Evolutionary conservation across 2,113 vertebrate genomes (phyloP), one percentile per base, ranked within the genome.

Genomic region (Anolis sagrei): DNA sequence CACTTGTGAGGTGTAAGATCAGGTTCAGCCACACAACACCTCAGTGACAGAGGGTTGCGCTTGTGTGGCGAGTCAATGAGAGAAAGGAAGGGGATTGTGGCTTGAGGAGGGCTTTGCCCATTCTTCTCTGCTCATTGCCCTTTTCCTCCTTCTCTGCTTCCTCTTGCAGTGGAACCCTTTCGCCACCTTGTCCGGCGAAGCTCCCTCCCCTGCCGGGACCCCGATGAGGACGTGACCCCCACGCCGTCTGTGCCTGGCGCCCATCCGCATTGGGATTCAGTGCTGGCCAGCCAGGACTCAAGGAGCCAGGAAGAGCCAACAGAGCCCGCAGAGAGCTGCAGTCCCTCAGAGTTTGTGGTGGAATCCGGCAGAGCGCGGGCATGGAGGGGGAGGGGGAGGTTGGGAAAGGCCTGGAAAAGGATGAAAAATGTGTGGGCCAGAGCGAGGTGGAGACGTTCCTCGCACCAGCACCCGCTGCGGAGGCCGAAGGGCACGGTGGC

Each of bases 101-200:
- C 54, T 58, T 13, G 11, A 58, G 54, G 54, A 16, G 3, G 54
- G 13, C 18, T 58, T 58, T 14, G 18, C 54, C 39, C 39, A 44
- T 44, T 44, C 39, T 44, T 44, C 5, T 44, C 39, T 58, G 11
- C 18, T 58, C 54, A 16, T 58, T 13, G 11, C 16, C 54, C 18
- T 58, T 18, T 18, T 14, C 54, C 14, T 58, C 14, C 51, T 3
- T 23, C 3, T 32, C 18, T 16, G 5, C 27, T 39, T 19, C 7
- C 48, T 39, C 29, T 44, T 72, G 16, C 90, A 97, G 96, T 96
- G 93, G 96, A 96, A 82, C 95, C 84, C 87, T 93, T 97, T 73
- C 90, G 95, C 58, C 90, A 89, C n/a, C 90, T 97, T 34, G 87
- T 97, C 25, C 86, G 95, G 4, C 93, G 80, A 25, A 85, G 91